A percentile compares a stretch with the other conserved stretches of the same genome.
phyloP scores from a whole-genome alignment of 2,797 vertebrate genomes.

The Limosa lapponica region DNA sequence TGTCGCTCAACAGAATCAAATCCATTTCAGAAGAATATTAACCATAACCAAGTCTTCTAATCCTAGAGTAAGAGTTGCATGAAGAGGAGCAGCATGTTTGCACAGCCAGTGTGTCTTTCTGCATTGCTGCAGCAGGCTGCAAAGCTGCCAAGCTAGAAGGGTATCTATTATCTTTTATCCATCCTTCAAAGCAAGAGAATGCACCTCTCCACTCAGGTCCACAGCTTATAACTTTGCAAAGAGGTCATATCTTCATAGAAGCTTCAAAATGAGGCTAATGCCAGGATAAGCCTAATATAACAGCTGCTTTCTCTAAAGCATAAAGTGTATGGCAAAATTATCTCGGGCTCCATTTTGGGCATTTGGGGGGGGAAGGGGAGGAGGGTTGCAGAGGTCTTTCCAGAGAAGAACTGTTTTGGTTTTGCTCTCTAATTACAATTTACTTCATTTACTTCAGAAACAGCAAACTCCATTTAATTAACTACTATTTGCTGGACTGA shows the following conservation, averaged over 20 bases:
- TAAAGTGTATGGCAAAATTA: background rate
- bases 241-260: background rate
- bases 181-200: background rate
- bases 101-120: background rate
- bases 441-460: background rate
- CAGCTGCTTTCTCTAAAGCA: accelerated
- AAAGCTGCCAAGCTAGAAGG: background rate
- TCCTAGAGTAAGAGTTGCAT: background rate
- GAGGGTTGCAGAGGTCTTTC: background rate
- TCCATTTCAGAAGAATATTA: background rate
- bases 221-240: background rate
- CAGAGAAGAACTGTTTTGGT: background rate
- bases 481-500: background rate
- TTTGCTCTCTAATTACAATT: background rate
- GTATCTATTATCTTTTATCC: background rate
- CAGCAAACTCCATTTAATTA: background rate
- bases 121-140: background rate
- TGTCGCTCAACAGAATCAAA: background rate
- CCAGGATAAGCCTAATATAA: background rate
- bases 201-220: background rate
- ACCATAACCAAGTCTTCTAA: background rate
- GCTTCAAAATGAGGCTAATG: background rate
- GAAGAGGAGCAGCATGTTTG: background rate
- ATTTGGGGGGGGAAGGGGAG: no score
- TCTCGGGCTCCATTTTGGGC: background rate